Evolutionary conservation across 1,140 invertebrate genomes (phyloP), one percentile per base, ranked within the genome.

Genomic region (Chironomus striatipennis): DNA sequence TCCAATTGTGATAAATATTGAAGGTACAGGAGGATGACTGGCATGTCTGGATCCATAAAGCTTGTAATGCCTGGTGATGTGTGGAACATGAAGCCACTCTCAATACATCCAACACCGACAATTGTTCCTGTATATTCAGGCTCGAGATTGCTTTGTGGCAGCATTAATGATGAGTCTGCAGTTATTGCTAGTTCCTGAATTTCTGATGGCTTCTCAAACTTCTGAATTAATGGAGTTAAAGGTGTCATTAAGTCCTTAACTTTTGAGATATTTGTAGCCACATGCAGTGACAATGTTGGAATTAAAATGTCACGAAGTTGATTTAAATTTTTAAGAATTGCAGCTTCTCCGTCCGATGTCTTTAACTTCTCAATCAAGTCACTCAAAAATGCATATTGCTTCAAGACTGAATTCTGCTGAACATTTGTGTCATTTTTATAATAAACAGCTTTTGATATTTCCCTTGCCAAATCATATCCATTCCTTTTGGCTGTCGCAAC

Each of bases 1-100:
- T 96, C 94, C 0, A 91, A 84, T 84, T 96, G 94, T 12, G 88
- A 91, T 65, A 97, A 87, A 83, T 96, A 97, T 81, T 95, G 91
- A 70, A 95, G 84, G 75, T 91, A 90, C 24, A 96, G 89, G 74
- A 90, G 82, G 15, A 96, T 83, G 57, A 91, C 86, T 3, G 93
- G 88, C 17, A 91, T 80, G 82, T 93, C 90, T 1, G 85, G 84
- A 80, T 91, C 83, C 20, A 85, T 80, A 79, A 86, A 89, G 65
- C 90, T 86, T 0, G 81, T 85, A 43, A 94, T 87, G 75, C 88
- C 87, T 18, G 86, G 86, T 72, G 86, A 86, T 20, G 86, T 83
- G 80, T 93, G 92, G 75, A 85, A 84, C 20, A 95, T 84, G 82
- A 89, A 95, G 1, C 87, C 87, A 0, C 92, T 93, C 81, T 97